Evolutionary conservation across 2,113 vertebrate genomes (phyloP), one percentile per base, ranked within the genome.

Genomic region (Terrapene triunguis): DNA sequence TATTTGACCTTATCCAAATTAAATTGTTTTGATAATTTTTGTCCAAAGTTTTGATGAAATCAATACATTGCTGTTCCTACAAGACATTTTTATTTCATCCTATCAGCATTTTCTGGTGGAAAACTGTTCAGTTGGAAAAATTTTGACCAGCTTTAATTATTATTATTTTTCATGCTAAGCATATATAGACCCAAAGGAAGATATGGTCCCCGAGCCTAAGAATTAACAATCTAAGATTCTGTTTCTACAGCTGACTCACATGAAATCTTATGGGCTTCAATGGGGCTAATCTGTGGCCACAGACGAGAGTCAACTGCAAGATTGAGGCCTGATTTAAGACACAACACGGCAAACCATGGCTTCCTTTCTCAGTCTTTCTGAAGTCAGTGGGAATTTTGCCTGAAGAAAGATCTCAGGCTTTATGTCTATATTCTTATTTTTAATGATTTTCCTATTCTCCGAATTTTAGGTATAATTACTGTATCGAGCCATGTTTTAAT

Each of bases 171-270:
- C 32, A 16, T 3, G 7, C 47, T 62, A 27, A 16, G 27, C 8
- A 44, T 69, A 10, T 0, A 6, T 25, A 3, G 9, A 25, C 54
- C 50, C 5, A 38, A 76, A 59, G 51, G 8, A 65, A 24, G 55
- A 62, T 85, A 6, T 1, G 54, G 48, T 3, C 5, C 48, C 65
- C 24, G 9, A 72, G n/a, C 62, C 12, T 50, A 17, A 50, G 55
- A 11, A 51, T 12, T 35, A 5, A 17, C 81, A 11, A 5, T 5
- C 82, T n/a, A 7, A 27, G 22, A 1, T 9, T 42, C 42, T 38
- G 0, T 13, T 3, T 6, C 55, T 42, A 2, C 2, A 24, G 2
- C 21, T 10, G 42, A 16, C 55, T 1, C 8, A 11, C 3, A 4
- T 16, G 10, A 27, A 22, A 53, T 7, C 48, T 5, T 4, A 5